phyloP scores from a whole-genome alignment of 2,888 invertebrate species.

The Mesorhabditis belari region DNA sequence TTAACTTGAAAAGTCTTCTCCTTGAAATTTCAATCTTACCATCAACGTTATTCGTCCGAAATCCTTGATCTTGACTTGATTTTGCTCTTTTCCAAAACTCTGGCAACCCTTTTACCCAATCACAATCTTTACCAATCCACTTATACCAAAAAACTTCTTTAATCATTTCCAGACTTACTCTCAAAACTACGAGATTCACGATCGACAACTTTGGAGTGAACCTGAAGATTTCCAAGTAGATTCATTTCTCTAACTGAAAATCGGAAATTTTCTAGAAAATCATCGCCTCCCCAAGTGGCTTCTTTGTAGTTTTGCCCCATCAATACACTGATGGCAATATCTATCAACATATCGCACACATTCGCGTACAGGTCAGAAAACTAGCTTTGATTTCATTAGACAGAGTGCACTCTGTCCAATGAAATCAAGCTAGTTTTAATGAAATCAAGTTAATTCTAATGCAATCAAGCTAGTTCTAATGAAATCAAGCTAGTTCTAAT shows the following conservation, averaged over 20 bases:
- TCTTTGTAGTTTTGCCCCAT: conserved; percentile 54
- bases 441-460: no score
- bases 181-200: conserved; percentile 21
- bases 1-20: no score
- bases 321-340: conserved; percentile 49
- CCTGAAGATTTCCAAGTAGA: conserved; percentile 23
- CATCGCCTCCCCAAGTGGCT: conserved; percentile 41
- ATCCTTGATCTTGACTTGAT: no score
- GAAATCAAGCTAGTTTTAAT: no score
- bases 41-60: no score
- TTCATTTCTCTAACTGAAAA: neutral
- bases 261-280: conserved; percentile 9
- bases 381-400: no score
- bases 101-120: no score
- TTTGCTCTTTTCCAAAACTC: no score
- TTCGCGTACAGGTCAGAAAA: conserved; percentile 48
- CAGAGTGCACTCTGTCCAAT: no score
- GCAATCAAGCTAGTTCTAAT: no score
- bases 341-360: conserved; percentile 55
- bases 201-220: conserved; percentile 31
- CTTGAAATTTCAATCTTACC: no score
- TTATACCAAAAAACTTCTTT: neutral
- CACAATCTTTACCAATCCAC: neutral
- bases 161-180: conserved; percentile 19
- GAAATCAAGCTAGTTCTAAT: no score